Conservation (phyloP, 2,888 invertebrate species). For the Dusona sp. region DNA sequence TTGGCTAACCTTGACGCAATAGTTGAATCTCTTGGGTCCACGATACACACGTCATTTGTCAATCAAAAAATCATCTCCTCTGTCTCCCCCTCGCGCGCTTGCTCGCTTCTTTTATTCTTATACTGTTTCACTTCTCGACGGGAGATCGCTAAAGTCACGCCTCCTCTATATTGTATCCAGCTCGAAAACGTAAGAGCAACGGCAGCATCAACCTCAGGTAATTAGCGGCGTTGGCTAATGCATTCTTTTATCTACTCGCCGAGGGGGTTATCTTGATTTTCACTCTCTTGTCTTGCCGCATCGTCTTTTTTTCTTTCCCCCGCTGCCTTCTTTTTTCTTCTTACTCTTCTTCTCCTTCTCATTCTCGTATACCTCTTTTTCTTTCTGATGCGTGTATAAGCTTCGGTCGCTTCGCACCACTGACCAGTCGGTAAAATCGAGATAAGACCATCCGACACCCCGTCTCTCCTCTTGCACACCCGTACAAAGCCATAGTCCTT, state of each 20-base stretch:
- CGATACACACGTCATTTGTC: conserved; percentile 56
- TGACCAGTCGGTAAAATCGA: conserved; percentile 65
- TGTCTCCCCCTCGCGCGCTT: conserved; percentile 34
- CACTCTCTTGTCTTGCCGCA: conserved; percentile 56
- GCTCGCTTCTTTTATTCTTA: conserved; percentile 43
- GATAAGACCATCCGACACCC: conserved; percentile 67
- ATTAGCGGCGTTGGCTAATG: conserved; percentile 81
- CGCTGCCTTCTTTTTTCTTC: neutral
- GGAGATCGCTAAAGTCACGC: conserved; percentile 72
- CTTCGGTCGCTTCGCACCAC: conserved; percentile 66
- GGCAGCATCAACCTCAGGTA: conserved; percentile 69
- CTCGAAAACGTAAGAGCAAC: conserved; percentile 74
- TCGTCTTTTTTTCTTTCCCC: conserved; percentile 31
- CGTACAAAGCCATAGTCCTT: neutral
- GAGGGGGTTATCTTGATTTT: conserved; percentile 77
- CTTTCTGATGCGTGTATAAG: conserved; percentile 31
- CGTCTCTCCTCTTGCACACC: conserved; percentile 25
- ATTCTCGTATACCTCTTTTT: conserved; percentile 18
- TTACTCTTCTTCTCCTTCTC: conserved; percentile 35
- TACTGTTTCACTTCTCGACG: conserved; percentile 69
- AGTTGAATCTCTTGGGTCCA: conserved; percentile 65
- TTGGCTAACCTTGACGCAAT: conserved; percentile 43
- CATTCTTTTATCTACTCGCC: conserved; percentile 79
- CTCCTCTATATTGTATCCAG: conserved; percentile 66
- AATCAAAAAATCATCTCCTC: conserved; percentile 69